Evolutionary conservation across 2,888 invertebrate species (phyloP).

Genomic region (Caenorhabditis sp.): DNA sequence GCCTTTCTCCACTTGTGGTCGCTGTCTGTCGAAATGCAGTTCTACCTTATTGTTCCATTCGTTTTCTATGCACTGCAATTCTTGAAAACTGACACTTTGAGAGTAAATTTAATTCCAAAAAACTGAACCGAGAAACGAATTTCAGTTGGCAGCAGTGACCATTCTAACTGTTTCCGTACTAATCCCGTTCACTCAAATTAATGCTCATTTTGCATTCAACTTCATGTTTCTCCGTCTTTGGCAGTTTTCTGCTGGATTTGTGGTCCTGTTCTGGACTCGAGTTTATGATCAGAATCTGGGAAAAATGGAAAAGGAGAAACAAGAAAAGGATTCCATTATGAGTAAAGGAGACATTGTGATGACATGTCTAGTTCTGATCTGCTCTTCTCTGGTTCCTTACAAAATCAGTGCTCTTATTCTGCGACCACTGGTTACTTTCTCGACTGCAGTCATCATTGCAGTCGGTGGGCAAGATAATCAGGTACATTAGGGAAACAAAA

Average conservation of each 20-base stretch:
- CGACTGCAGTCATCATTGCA: slow-evolving; percentile 38
- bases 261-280: too few relatives aligned
- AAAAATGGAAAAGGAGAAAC: too few relatives aligned
- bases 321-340: too few relatives aligned
- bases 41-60: slow-evolving; percentile 59
- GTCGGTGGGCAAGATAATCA: slow-evolving; percentile 20
- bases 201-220: slow-evolving; percentile 42
- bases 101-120: neutral
- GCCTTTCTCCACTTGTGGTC: slow-evolving; percentile 60
- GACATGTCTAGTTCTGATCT: slow-evolving; percentile 6
- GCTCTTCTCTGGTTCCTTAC: slow-evolving; percentile 23
- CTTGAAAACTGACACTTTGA: slow-evolving; percentile 41
- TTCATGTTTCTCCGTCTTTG: too few relatives aligned
- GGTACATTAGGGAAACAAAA: slow-evolving; percentile 12
- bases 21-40: slow-evolving; percentile 57
- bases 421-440: slow-evolving; percentile 43
- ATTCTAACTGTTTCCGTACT: slow-evolving; percentile 18
- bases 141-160: slow-evolving; percentile 12
- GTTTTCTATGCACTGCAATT: slow-evolving; percentile 43
- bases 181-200: slow-evolving; percentile 31
- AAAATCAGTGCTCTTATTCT: slow-evolving; percentile 24
- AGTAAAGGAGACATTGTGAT: slow-evolving; percentile 16
- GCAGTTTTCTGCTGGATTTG: too few relatives aligned
- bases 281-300: too few relatives aligned
- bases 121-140: neutral